Percentiles rank a stretch among this genome's conserved stretches.
Evolutionary conservation across 2,797 vertebrate genomes (phyloP).

Genomic region (Amblyopsis hoosieri): DNA sequence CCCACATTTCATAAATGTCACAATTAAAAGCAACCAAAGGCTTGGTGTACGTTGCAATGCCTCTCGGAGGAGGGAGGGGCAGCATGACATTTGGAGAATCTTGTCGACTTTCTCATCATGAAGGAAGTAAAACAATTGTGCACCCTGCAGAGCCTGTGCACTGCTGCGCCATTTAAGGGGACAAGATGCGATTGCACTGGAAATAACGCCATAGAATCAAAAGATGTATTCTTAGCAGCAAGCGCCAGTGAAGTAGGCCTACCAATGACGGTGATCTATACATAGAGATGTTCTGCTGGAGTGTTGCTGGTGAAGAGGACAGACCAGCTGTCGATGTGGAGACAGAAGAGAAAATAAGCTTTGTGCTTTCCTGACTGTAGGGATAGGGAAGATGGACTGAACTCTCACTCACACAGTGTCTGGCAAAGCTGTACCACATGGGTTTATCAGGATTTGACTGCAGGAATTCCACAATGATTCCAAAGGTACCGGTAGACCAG

Average conservation of each 20-base stretch:
- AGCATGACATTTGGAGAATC: constrained; percentile 76
- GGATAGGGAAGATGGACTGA: constrained; percentile 55
- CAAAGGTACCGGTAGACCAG: constrained; percentile 39
- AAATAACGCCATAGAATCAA: constrained; percentile 36
- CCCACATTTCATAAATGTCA: constrained; percentile 75
- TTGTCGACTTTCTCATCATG: constrained; percentile 62
- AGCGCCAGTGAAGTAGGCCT: constrained; percentile 51
- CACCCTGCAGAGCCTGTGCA: constrained; percentile 57
- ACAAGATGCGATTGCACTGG: constrained; percentile 46
- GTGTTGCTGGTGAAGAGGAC: constrained; percentile 67
- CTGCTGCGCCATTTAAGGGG: constrained; percentile 57
- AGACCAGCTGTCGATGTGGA: constrained; percentile 70
- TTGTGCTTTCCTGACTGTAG: constrained; percentile 54
- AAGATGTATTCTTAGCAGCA: constrained; percentile 63
- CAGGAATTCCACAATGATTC: constrained; percentile 40
- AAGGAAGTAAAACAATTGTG: constrained; percentile 50
- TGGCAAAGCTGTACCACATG: constrained; percentile 53
- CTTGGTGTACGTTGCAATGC: constrained; percentile 61
- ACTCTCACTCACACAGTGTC: constrained; percentile 56
- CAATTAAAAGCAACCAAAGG: constrained; percentile 71
- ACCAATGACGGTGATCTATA: constrained; percentile 65
- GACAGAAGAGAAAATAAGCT: constrained; percentile 67
- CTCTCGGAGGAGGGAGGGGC: constrained; percentile 66
- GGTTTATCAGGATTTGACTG: constrained; percentile 53
- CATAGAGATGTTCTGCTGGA: constrained; percentile 68